Conservation (phyloP, 2,888 invertebrate genomes). For the Thymelicus sylvestris region DNA sequence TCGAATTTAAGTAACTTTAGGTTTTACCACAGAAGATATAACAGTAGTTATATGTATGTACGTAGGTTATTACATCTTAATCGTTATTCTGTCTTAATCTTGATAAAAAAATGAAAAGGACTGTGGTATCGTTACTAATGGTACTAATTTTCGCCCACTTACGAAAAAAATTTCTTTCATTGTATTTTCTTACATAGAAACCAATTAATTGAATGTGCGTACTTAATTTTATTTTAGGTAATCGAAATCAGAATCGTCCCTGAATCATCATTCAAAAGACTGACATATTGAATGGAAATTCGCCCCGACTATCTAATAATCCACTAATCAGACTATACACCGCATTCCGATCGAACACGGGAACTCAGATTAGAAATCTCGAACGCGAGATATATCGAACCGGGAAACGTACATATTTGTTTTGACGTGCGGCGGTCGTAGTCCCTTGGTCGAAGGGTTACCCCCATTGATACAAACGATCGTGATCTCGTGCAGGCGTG, state of each 20-base stretch:
- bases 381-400: conserved; percentile 44
- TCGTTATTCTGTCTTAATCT: too few relatives aligned
- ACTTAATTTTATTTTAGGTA: too few relatives aligned
- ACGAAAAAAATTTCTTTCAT: too few relatives aligned
- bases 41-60: too few relatives aligned
- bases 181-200: too few relatives aligned
- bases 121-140: too few relatives aligned
- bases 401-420: conserved; percentile 50
- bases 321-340: conserved; percentile 41
- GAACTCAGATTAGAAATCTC: conserved; percentile 50
- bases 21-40: too few relatives aligned
- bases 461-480: conserved; percentile 45
- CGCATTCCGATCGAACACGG: conserved; percentile 43
- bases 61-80: too few relatives aligned
- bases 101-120: too few relatives aligned
- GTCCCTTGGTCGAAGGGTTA: conserved; percentile 46
- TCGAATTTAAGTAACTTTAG: too few relatives aligned
- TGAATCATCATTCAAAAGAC: neutral
- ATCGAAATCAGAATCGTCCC: neutral
- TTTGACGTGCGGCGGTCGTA: conserved; percentile 43
- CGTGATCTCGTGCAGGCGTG: conserved; percentile 43
- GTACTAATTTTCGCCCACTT: too few relatives aligned
- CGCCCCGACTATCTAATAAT: conserved; percentile 4
- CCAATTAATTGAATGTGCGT: too few relatives aligned
- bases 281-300: neutral